These are phyloP conservation scores for Murina feae DNA, from an alignment of 2,113 vertebrate genomes.

Conservation along the genomic window DNA sequence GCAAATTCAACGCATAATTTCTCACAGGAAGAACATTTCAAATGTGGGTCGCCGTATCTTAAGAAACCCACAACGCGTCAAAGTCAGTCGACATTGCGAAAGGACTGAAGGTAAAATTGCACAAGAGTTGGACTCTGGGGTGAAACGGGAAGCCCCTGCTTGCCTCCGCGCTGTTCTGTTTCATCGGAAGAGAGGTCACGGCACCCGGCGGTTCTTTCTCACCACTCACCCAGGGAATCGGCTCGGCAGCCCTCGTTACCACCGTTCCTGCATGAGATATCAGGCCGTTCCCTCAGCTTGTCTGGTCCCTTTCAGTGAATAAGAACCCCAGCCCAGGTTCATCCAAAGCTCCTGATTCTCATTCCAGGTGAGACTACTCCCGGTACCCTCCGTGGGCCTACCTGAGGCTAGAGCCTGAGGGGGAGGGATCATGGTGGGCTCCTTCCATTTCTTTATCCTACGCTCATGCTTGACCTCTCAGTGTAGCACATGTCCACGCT, in stretches of 20 bases:
- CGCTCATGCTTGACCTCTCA: not conserved
- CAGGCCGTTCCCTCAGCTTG: not conserved
- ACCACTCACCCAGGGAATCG: not conserved
- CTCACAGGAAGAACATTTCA: constrained; percentile 27
- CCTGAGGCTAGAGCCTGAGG: not conserved
- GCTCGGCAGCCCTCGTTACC: not conserved
- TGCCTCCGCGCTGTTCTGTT: not conserved
- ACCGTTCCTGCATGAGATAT: not conserved
- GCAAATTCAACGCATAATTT: not conserved
- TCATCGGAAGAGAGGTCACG: not conserved
- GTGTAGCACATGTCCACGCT: not conserved
- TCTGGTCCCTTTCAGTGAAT: not conserved
- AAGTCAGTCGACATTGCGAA: not conserved
- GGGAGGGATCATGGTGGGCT: not conserved
- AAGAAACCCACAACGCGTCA: not conserved
- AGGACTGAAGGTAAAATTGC: not conserved
- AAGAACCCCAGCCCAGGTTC: not conserved
- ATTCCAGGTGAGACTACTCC: not conserved
- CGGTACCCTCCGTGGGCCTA: not conserved
- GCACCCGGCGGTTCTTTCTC: not conserved
- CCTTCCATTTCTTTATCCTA: not conserved
- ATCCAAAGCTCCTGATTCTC: not conserved
- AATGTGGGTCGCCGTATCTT: not conserved
- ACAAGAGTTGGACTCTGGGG: not conserved
- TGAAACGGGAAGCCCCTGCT: not conserved